These are phyloP conservation scores for Chelon labrosus DNA, from an alignment of 2,797 vertebrate genomes.

Conservation along the genomic window DNA sequence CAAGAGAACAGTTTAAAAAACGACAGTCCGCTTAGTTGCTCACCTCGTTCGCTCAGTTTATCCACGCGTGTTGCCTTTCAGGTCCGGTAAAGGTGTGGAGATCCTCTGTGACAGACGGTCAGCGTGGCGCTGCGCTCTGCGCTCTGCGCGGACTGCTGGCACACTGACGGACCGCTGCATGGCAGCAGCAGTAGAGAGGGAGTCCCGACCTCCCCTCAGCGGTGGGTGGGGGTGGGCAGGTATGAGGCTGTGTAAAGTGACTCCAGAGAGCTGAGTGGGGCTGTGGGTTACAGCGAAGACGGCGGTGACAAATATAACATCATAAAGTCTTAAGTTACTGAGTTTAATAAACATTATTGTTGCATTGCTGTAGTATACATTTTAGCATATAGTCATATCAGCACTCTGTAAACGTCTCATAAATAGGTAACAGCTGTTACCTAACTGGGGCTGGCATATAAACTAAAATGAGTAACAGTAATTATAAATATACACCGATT, in stretches of 20 bases:
- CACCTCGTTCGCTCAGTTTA: conserved; percentile 52
- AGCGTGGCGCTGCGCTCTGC: conserved; percentile 61
- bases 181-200: conserved; percentile 47
- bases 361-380: too few species aligned
- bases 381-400: not conserved
- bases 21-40: conserved; percentile 12
- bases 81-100: conserved; percentile 40
- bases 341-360: not conserved
- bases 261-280: conserved; percentile 52
- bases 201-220: conserved; percentile 52
- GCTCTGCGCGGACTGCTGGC: conserved; percentile 59
- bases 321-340: not conserved
- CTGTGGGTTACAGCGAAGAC: not conserved
- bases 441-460: too few species aligned
- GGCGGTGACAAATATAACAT: conserved; percentile 7
- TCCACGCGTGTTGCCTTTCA: conserved; percentile 32
- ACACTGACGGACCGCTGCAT: conserved; percentile 44
- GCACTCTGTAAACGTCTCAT: not conserved
- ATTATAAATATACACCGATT: not conserved
- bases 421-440: not conserved
- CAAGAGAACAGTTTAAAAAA: not conserved
- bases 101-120: conserved; percentile 25
- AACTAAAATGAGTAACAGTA: not conserved
- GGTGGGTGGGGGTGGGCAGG: conserved; percentile 66
- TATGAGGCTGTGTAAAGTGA: conserved; percentile 66